Percentiles rank a stretch among this genome's conserved stretches.
phyloP scores from a whole-genome alignment of 2,113 vertebrate genomes.

The Tenebrosternarchus preto region DNA sequence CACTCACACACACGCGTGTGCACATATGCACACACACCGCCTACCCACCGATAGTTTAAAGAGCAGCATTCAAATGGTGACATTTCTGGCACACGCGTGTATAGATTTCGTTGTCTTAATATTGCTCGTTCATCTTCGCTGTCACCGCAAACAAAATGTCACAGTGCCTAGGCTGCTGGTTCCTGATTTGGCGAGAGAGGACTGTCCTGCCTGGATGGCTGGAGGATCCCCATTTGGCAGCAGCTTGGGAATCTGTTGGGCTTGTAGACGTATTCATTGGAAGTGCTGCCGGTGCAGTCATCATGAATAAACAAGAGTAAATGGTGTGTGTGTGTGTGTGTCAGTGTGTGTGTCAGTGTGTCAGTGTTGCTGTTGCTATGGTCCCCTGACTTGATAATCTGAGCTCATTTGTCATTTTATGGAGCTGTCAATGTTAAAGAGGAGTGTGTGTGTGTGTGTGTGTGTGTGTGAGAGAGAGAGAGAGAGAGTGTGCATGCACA shows the following conservation, averaged over 20 bases:
- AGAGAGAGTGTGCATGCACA: not conserved
- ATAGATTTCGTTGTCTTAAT: conserved; percentile 17
- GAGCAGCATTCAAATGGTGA: conserved; percentile 14
- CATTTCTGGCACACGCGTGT: not conserved
- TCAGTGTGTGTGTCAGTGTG: not conserved
- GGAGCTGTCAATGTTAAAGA: conserved; percentile 39
- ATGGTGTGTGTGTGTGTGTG: not conserved
- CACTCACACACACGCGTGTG: no score
- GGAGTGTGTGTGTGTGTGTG: conserved; percentile 16
- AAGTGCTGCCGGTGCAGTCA: conserved; percentile 40
- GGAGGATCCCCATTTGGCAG: conserved; percentile 36
- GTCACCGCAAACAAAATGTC: conserved; percentile 27
- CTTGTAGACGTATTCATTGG: conserved; percentile 36
- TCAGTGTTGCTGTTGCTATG: conserved; percentile 27
- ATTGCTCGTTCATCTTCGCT: conserved; percentile 23
- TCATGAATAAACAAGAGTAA: conserved; percentile 43
- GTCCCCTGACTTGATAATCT: conserved; percentile 44
- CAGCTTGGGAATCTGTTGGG: conserved; percentile 15
- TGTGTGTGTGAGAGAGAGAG: no score
- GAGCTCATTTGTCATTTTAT: conserved; percentile 45
- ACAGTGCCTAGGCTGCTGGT: not conserved
- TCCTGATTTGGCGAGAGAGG: conserved; percentile 28
- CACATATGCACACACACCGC: not conserved
- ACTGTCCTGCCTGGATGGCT: conserved; percentile 28
- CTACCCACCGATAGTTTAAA: not conserved